Evolutionary conservation across 2,888 invertebrate genomes (phyloP), one percentile per base, ranked within the genome.

Genomic region (Chesias legatella): DNA sequence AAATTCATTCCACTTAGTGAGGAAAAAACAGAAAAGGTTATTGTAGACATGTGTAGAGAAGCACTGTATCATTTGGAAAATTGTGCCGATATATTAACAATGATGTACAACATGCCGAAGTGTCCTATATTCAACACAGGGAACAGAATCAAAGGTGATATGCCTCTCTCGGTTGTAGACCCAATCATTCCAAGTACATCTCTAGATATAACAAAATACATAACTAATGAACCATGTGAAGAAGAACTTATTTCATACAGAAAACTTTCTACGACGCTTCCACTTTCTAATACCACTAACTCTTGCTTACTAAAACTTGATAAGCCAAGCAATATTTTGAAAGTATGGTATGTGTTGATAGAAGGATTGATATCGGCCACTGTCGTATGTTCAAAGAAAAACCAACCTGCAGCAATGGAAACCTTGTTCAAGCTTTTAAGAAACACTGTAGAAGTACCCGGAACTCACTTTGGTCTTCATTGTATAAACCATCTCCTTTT

Each of bases 81-180:
- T 57, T 97, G 97, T 71, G 94, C 95, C 41, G 93, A 94, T 49
- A 96, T 98, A 56, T 82, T 98, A 36, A 93, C 95, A 1, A 94
- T 95, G 79, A 97, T 98, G 96, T 96, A 95, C 76, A 93, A 93
- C 63, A 97, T 98, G 97, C 97, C 97, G 0, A 95, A 96, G 60
- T 97, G 97, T 72, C 98, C 98, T 0, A 94, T 94, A 47, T 97
- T 98, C 68, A 96, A 96, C 73, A 93, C 97, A 7, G 95, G 96
- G 0, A 95, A 96, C 65, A 90, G 94, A 65, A 92, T 95, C 51
- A 94, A 94, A 68, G 92, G 94, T 0, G 94, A 94, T 42, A 91
- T 92, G 33, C 92, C 94, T 1, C 90, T 94, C 1, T 94, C 94
- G 54, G 91, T 94, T 31, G 95, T 97, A 0, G 96, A 97, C 73